phyloP scores from a whole-genome alignment of 2,113 vertebrate genomes.

The Lates calcarifer region DNA sequence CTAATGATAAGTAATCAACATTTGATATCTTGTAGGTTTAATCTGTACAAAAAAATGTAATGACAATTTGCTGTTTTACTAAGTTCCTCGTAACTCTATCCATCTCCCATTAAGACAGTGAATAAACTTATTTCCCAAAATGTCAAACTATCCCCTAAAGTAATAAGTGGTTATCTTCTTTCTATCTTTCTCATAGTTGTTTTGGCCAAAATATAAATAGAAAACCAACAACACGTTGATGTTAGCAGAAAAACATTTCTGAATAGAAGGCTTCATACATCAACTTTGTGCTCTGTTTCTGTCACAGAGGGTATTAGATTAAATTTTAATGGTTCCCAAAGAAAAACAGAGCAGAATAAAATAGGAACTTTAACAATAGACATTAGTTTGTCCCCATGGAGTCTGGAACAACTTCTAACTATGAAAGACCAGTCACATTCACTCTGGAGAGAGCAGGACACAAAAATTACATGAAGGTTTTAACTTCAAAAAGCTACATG shows the following conservation, averaged over 20 bases:
- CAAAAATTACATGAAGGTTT: background rate
- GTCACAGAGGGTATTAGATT: background rate
- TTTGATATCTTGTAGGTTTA: background rate
- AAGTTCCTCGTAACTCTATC: background rate
- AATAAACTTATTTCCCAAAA: background rate
- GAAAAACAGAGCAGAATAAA: constrained; percentile 28
- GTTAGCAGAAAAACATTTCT: background rate
- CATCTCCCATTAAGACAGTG: background rate
- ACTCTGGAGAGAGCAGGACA: constrained; percentile 2
- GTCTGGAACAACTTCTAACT: constrained; percentile 1
- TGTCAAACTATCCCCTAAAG: background rate
- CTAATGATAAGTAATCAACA: background rate
- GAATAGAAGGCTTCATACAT: background rate
- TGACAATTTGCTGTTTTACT: background rate
- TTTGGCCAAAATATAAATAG: background rate
- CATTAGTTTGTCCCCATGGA: constrained; percentile 9
- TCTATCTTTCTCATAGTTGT: background rate
- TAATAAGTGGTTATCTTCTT: background rate
- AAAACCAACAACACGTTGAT: background rate
- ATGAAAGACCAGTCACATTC: constrained; percentile 9
- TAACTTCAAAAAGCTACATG: constrained; percentile 23
- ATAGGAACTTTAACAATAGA: background rate
- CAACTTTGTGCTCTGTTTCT: background rate
- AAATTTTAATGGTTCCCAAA: constrained; percentile 4
- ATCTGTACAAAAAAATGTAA: background rate